These are phyloP conservation scores for Cyphomyrmex costatus DNA, from an alignment of 1,140 invertebrate species.

Conservation along the genomic window DNA sequence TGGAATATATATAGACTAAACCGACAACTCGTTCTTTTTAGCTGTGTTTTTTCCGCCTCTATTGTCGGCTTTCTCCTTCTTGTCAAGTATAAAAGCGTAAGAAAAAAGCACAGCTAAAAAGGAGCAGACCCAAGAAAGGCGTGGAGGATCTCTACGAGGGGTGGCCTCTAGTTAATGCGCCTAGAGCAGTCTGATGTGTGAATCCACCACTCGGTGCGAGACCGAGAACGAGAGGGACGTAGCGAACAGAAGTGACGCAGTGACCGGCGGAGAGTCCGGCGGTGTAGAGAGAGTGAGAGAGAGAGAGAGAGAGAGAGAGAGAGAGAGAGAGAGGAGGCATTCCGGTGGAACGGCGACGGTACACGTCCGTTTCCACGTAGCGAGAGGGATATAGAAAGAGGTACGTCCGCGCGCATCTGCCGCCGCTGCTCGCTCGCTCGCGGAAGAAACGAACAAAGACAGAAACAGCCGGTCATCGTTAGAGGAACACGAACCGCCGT, in stretches of 20 bases:
- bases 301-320: constrained; percentile 16
- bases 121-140: constrained; percentile 18
- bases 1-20: not conserved
- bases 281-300: constrained; percentile 13
- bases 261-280: constrained; percentile 51
- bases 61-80: constrained; percentile 12
- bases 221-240: constrained; percentile 25
- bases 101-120: constrained; percentile 16
- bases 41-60: not conserved
- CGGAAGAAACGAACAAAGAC: constrained; percentile 39
- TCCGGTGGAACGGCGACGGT: constrained; percentile 56
- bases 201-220: constrained; percentile 47
- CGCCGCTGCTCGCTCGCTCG: constrained; percentile 12
- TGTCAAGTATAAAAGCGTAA: constrained; percentile 1
- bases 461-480: constrained; percentile 42
- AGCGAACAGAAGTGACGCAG: constrained; percentile 70
- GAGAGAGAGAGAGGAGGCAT: constrained; percentile 43
- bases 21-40: constrained; percentile 4
- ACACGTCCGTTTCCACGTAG: constrained; percentile 45
- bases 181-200: constrained; percentile 45
- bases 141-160: not conserved
- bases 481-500: constrained; percentile 13
- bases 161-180: constrained; percentile 13
- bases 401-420: constrained; percentile 49
- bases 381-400: constrained; percentile 46